These are phyloP conservation scores for Hydropsyche betteni DNA, from an alignment of 2,888 invertebrate species.

Conservation along the genomic window DNA sequence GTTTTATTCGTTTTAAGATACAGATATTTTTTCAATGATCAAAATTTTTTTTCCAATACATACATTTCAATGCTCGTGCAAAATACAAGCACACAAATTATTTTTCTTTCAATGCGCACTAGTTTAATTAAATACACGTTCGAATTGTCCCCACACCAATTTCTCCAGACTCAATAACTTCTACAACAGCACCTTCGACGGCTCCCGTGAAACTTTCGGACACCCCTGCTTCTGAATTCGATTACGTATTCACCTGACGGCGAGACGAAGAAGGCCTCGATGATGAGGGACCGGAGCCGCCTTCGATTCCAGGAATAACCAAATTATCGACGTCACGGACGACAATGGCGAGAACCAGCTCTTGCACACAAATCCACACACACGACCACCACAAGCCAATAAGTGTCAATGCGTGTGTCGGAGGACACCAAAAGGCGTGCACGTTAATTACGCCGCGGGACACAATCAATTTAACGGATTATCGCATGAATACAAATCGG, in stretches of 20 bases:
- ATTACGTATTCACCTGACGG: constrained; percentile 32
- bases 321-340: constrained; percentile 17
- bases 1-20: no score
- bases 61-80: no score
- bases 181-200: not conserved
- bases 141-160: no score
- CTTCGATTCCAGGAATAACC: constrained; percentile 33
- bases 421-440: constrained; percentile 4
- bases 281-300: constrained; percentile 24
- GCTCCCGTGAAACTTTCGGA: not conserved
- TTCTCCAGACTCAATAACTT: no score
- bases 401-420: no score
- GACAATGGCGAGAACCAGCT: constrained; percentile 5
- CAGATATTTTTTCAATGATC: no score
- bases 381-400: no score
- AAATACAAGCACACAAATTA: no score
- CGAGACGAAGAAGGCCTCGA: constrained; percentile 18
- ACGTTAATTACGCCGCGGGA: constrained; percentile 10
- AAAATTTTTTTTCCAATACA: no score
- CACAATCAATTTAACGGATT: constrained; percentile 27
- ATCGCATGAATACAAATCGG: constrained; percentile 18
- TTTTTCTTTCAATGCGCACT: no score
- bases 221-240: constrained; percentile 15
- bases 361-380: not conserved
- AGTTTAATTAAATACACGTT: no score